Percentiles rank a stretch among this genome's conserved stretches.
phyloP scores from a whole-genome alignment of 37 sponge, comb jelly and placozoan species.

The Diacarnus erythraeanus region DNA sequence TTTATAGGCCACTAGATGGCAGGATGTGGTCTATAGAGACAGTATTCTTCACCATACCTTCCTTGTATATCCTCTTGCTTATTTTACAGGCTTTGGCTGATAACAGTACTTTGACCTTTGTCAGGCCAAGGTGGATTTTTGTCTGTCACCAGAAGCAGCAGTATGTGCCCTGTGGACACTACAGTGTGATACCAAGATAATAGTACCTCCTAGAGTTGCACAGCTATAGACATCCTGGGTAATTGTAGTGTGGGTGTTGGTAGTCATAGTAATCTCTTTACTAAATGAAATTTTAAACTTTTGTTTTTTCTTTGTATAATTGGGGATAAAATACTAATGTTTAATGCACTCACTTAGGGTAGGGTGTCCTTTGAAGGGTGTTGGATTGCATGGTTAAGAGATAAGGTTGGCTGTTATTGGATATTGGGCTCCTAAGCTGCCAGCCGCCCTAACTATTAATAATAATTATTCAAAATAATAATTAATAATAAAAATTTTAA shows the following conservation, averaged over 20 bases:
- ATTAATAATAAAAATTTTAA: too few relatives aligned
- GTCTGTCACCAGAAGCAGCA: constrained; percentile 75
- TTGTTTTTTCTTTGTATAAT: neutral
- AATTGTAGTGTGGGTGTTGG: too few relatives aligned
- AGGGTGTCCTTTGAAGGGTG: too few relatives aligned
- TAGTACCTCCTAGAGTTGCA: neutral
- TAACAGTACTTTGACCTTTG: constrained; percentile 70
- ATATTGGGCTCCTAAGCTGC: too few relatives aligned
- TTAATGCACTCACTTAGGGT: too few relatives aligned
- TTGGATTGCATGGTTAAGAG: too few relatives aligned
- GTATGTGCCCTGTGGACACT: constrained; percentile 62
- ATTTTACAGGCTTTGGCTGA: constrained; percentile 71
- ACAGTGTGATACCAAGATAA: constrained; percentile 22
- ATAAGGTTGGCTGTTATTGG: too few relatives aligned
- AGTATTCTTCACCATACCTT: neutral
- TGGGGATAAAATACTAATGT: neutral
- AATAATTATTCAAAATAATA: too few relatives aligned
- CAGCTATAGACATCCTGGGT: too few relatives aligned
- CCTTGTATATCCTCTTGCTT: neutral
- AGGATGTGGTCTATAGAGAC: neutral
- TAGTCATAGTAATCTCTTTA: neutral
- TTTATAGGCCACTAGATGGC: too few relatives aligned
- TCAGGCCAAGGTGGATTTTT: constrained; percentile 84
- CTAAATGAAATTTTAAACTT: neutral
- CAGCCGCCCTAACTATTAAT: too few relatives aligned